Conservation (phyloP, 2,797 vertebrate species). For the Girardinus metallicus region DNA sequence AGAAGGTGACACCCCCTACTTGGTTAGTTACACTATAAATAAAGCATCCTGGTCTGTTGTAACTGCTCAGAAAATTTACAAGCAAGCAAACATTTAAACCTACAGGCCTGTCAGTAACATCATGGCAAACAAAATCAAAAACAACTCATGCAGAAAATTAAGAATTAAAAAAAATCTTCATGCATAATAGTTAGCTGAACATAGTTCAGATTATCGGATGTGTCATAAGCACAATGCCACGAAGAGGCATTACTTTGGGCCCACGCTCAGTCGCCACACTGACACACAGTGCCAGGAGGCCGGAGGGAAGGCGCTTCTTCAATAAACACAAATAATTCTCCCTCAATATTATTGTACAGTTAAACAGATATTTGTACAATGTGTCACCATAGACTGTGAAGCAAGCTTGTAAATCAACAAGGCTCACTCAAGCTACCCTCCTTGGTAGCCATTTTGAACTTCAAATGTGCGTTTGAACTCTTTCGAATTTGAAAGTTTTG, state of each 20-base stretch:
- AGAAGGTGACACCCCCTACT: neutral
- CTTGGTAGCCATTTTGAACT: constrained; percentile 43
- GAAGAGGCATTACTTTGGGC: constrained; percentile 96
- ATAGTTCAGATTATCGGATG: constrained; percentile 99
- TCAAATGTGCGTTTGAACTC: neutral
- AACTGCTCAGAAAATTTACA: neutral
- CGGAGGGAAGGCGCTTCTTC: constrained; percentile 89
- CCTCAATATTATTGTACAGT: constrained; percentile 42
- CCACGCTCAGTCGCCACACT: constrained; percentile 85
- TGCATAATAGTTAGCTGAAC: constrained; percentile 94
- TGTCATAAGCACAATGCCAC: constrained; percentile 96
- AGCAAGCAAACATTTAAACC: constrained; percentile 5
- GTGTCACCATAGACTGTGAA: constrained; percentile 38
- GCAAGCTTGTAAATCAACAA: constrained; percentile 54
- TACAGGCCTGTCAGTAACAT: constrained; percentile 21
- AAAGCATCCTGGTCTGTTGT: neutral
- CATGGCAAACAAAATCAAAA: constrained; percentile 23
- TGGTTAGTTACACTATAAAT: neutral
- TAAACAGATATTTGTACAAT: constrained; percentile 38
- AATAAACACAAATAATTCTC: constrained; percentile 60
- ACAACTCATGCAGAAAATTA: constrained; percentile 43
- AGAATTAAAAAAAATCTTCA: constrained; percentile 65
- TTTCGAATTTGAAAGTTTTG: neutral
- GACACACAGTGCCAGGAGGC: constrained; percentile 92
- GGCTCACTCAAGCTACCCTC: constrained; percentile 28